Percentiles rank a stretch among this genome's conserved stretches.
These are phyloP conservation scores for Pollimyrus isidori DNA, from an alignment of 2,113 vertebrate genomes.

Conservation along the genomic window DNA sequence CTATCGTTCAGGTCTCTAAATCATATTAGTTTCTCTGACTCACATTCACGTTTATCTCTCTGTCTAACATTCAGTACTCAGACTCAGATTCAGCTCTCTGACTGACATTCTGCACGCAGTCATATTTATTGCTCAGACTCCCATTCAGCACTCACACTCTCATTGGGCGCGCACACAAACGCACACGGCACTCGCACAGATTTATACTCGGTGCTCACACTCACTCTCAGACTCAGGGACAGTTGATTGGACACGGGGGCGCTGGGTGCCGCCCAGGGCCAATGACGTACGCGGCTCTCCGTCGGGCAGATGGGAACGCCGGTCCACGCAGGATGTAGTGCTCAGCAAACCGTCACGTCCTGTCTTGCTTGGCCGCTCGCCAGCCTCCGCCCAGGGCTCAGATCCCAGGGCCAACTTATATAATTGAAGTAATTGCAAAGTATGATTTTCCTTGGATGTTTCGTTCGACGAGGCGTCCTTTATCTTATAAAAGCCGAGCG, in stretches of 20 bases:
- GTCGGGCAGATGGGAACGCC: not conserved
- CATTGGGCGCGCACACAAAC: not conserved
- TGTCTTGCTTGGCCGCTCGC: not conserved
- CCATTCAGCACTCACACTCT: not conserved
- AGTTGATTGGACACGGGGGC: not conserved
- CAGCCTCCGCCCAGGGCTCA: not conserved
- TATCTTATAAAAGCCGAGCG: conserved; percentile 14
- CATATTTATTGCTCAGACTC: not conserved
- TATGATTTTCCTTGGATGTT: not conserved
- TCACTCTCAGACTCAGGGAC: not conserved
- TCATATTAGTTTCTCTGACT: not conserved
- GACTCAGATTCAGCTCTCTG: not conserved
- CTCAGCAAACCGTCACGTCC: not conserved
- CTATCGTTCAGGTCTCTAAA: not conserved
- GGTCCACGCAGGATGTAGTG: not conserved
- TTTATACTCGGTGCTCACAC: not conserved
- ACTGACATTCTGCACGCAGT: not conserved
- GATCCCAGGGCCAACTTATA: conserved; percentile 6
- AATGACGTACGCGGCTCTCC: not conserved
- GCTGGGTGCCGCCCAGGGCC: not conserved
- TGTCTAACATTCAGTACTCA: not conserved
- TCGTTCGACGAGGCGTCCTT: conserved; percentile 12
- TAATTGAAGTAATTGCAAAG: conserved; percentile 15
- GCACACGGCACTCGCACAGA: not conserved
- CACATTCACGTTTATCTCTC: not conserved